A percentile compares a stretch with the other conserved stretches of the same genome.
Evolutionary conservation across 2,113 vertebrate species (phyloP).

Genomic region (Falcunculus frontatus): DNA sequence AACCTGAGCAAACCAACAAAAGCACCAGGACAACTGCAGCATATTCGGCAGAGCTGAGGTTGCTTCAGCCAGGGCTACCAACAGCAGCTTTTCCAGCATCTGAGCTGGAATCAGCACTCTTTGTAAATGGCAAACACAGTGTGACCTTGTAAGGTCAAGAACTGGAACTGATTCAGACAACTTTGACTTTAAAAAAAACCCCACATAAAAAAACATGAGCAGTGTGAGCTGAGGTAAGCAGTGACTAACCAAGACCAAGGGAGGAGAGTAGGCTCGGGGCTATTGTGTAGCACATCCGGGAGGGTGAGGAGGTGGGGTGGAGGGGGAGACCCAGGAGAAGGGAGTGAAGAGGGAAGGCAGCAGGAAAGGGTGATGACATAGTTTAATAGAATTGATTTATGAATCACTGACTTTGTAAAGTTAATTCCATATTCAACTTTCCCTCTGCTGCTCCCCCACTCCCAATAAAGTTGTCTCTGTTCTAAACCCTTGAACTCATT

Average conservation of each 20-base stretch:
- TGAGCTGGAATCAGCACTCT: neutral
- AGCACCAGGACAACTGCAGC: neutral
- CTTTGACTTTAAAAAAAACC: neutral
- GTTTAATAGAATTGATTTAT: slow-evolving; percentile 35
- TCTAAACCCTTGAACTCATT: slow-evolving; percentile 44
- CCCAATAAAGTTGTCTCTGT: neutral
- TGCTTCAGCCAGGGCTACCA: neutral
- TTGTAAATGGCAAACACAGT: neutral
- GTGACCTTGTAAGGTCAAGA: slow-evolving; percentile 8
- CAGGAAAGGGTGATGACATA: slow-evolving; percentile 40
- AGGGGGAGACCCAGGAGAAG: neutral
- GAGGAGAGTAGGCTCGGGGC: neutral
- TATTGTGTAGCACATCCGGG: neutral
- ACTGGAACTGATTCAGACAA: neutral
- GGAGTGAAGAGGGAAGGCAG: neutral
- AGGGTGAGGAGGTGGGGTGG: neutral
- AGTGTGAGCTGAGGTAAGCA: neutral
- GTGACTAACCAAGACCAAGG: slow-evolving; percentile 15
- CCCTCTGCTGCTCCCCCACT: neutral
- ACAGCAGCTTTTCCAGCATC: neutral
- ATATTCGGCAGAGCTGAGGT: neutral
- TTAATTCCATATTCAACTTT: slow-evolving; percentile 45
- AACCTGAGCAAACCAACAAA: neutral
- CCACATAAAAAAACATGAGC: neutral
- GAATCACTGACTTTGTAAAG: slow-evolving; percentile 27